phyloP scores from a whole-genome alignment of 2,113 vertebrate genomes.

The Planiliza haematocheilus region DNA sequence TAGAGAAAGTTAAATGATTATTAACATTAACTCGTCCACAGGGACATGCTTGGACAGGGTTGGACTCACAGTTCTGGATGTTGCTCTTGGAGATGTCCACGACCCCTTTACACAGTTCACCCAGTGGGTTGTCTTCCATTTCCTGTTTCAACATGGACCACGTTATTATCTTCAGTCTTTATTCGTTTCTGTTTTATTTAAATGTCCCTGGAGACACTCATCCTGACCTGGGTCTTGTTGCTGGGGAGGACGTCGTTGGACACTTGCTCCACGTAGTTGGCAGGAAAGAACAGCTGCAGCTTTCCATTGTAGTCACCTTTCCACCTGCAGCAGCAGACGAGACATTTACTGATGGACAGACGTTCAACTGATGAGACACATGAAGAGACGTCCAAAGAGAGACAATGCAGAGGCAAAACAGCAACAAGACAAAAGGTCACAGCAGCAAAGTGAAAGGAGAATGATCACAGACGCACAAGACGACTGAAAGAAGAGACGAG shows the following conservation, averaged over 20 bases:
- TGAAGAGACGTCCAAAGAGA: not conserved
- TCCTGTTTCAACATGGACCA: conserved; percentile 79
- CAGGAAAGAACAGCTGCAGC: conserved; percentile 92
- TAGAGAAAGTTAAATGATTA: too few species aligned
- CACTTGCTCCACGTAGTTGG: conserved; percentile 95
- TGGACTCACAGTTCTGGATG: conserved; percentile 84
- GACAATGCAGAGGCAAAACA: too few species aligned
- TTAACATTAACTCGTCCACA: too few species aligned
- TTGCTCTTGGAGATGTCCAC: conserved; percentile 92
- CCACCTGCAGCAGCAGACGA: conserved; percentile 85
- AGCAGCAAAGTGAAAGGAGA: too few species aligned
- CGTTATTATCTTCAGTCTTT: not conserved
- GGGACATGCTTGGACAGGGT: too few species aligned
- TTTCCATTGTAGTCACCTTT: conserved; percentile 93
- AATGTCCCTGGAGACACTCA: too few species aligned
- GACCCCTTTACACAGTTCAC: conserved; percentile 91
- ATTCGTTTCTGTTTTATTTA: not conserved
- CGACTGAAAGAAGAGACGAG: too few species aligned
- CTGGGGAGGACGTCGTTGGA: conserved; percentile 75
- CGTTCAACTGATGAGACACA: not conserved
- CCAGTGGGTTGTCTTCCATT: conserved; percentile 94
- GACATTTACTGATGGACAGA: too few species aligned
- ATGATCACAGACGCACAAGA: too few species aligned
- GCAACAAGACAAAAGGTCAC: not conserved
- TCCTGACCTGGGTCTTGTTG: conserved; percentile 36